Evolutionary conservation across 2,888 invertebrate species (phyloP).

Genomic region (Stenoptilia bipunctidactyla): DNA sequence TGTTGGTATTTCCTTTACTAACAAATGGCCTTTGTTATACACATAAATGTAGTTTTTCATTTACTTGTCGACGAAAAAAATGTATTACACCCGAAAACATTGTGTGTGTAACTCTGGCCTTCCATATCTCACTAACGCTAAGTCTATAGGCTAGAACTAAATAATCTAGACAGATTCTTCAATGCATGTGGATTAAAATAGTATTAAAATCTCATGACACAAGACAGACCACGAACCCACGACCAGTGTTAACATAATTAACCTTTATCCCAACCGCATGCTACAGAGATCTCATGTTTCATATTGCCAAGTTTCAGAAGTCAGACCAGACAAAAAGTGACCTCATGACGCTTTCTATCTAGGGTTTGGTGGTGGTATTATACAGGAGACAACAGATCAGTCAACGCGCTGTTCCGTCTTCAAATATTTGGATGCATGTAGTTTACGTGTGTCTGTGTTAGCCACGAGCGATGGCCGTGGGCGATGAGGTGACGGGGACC

Average conservation of each 20-base stretch:
- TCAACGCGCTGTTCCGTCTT: neutral
- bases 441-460: slow-evolving; percentile 22
- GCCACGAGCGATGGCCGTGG: slow-evolving; percentile 2
- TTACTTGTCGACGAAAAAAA: no score
- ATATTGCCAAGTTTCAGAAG: neutral
- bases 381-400: neutral
- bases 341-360: neutral
- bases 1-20: slow-evolving; percentile 49
- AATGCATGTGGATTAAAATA: neutral
- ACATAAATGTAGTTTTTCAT: slow-evolving; percentile 14
- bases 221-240: neutral
- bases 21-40: slow-evolving; percentile 49
- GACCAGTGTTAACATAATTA: neutral
- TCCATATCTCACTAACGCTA: slow-evolving; percentile 59
- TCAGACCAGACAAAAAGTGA: neutral
- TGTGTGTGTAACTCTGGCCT: slow-evolving; percentile 43
- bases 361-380: neutral
- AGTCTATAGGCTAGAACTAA: slow-evolving; percentile 51
- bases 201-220: neutral
- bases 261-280: neutral
- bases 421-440: slow-evolving; percentile 30
- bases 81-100: neutral
- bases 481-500: neutral
- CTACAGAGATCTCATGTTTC: neutral
- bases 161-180: slow-evolving; percentile 29